A percentile compares a stretch with the other conserved stretches of the same genome.
Evolutionary conservation across 2,888 invertebrate genomes (phyloP).

Genomic region (Noctua pronuba): DNA sequence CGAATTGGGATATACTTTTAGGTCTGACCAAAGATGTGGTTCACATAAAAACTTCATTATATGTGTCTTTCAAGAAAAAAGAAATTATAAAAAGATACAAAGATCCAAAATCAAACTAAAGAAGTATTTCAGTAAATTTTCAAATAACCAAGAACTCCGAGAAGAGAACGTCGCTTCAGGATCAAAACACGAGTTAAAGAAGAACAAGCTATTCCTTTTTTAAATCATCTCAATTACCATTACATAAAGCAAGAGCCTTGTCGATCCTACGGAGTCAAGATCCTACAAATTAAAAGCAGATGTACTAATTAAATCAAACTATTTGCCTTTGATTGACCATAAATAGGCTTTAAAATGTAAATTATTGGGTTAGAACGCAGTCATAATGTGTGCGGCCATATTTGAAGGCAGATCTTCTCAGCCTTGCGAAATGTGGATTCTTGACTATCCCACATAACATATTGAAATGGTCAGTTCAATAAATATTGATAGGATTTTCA

Average conservation of each 20-base stretch:
- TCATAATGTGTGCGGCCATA: conserved; percentile 44
- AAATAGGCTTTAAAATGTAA: conserved; percentile 56
- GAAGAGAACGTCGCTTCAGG: neutral
- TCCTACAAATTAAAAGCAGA: conserved; percentile 63
- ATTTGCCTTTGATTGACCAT: conserved; percentile 54
- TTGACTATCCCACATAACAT: conserved; percentile 47
- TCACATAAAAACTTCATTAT: neutral
- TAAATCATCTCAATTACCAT: conserved; percentile 1
- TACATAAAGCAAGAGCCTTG: conserved; percentile 54
- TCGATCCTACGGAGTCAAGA: conserved; percentile 50
- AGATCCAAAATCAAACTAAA: neutral
- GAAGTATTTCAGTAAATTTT: neutral
- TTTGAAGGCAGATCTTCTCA: conserved; percentile 57
- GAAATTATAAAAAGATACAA: neutral
- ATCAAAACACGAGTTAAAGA: neutral
- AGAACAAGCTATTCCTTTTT: neutral
- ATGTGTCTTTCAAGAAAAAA: neutral
- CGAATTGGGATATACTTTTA: neutral
- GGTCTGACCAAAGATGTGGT: neutral
- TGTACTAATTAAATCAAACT: conserved; percentile 57
- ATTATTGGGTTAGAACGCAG: conserved; percentile 55
- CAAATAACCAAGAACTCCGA: neutral
- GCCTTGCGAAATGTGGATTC: conserved; percentile 57
- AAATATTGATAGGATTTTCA: conserved; percentile 54
- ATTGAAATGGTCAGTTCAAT: conserved; percentile 56